Base-by-base conservation (phyloP, 2,113 vertebrate genomes). In the Caranx ignobilis region DNA sequence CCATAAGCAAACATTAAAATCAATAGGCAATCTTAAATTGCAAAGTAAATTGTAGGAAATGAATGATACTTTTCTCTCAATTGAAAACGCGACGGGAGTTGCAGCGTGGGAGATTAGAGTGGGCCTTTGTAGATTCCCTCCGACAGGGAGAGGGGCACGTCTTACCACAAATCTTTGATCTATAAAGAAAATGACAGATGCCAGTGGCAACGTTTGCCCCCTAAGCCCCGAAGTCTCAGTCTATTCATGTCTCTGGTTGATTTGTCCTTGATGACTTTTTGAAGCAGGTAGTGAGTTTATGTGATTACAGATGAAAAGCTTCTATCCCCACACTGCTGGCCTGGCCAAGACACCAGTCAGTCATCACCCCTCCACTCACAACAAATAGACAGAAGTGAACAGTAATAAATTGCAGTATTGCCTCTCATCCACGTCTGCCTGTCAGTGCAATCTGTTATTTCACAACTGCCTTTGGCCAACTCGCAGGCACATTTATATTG, bases 21-120 rank as follows among this genome's bases (percentile, higher is more conserved):
- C 96, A 95, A 96, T 97, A 97, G 94, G 95, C 95, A 96, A 95
- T 97, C 97, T 93, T 96, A 96, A 96, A 95, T 91, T 92, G 94
- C 92, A 95, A 89, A 95, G 93, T 94, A 94, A 95, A 95, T 95
- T 91, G 91, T 84, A 79, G 94, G 93, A 94, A 95, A 95, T 95
- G 87, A 93, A 92, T 91, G 92, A 94, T 94, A 91, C 92, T 94
- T 92, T 94, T 85, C 87, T 89, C 83, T 91, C 88, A 83, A 94
- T 95, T 94, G 94, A 92, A 95, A 95, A 93, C 88, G 81, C 91
- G 84, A 85, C 91, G 77, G 81, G 81, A 92, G 93, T 89, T 84
- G 88, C 78, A 80, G 88, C 87, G 83, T 65, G 76, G 86, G 89
- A 91, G 95, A 95, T 96, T 95, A 95, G 87, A 87, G 79, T n/a